A percentile compares a stretch with the other conserved stretches of the same genome.
Evolutionary conservation across 2,113 vertebrate species (phyloP).

Genomic region (Seriola dumerili): DNA sequence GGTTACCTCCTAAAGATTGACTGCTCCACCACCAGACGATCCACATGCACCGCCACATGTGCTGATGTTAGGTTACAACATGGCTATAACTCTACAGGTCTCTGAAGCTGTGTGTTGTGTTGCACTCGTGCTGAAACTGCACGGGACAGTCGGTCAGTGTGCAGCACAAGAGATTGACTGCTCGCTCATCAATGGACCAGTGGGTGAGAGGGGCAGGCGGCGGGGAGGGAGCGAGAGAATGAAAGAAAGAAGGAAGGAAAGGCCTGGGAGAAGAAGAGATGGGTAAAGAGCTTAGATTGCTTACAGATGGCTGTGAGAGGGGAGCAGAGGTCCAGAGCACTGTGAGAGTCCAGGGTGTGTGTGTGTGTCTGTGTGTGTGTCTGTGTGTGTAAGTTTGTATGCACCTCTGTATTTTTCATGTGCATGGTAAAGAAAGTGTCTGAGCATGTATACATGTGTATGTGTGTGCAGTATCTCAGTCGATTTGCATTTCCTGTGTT

Average conservation of each 20-base stretch:
- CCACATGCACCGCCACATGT: slow-evolving; percentile 4
- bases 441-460: neutral
- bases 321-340: slow-evolving; percentile 50
- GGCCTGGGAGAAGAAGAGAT: slow-evolving; percentile 60
- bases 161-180: slow-evolving; percentile 42
- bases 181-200: slow-evolving; percentile 69
- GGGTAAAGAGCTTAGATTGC: slow-evolving; percentile 79
- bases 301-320: slow-evolving; percentile 81
- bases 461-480: neutral
- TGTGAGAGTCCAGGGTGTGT: slow-evolving; percentile 36
- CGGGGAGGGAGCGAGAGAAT: neutral
- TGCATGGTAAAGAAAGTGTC: neutral
- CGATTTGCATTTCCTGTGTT: neutral
- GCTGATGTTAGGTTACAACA: slow-evolving; percentile 1
- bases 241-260: neutral
- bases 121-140: slow-evolving; percentile 18
- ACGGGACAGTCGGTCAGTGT: slow-evolving; percentile 33
- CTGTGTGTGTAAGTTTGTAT: neutral
- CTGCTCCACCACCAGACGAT: neutral
- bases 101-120: slow-evolving; percentile 31
- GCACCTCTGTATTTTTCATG: neutral
- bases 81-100: slow-evolving; percentile 4
- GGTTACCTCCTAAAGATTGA: no score
- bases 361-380: neutral
- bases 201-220: neutral